Conservation (phyloP, 2,888 invertebrate species). For the Dascillus cervinus region DNA sequence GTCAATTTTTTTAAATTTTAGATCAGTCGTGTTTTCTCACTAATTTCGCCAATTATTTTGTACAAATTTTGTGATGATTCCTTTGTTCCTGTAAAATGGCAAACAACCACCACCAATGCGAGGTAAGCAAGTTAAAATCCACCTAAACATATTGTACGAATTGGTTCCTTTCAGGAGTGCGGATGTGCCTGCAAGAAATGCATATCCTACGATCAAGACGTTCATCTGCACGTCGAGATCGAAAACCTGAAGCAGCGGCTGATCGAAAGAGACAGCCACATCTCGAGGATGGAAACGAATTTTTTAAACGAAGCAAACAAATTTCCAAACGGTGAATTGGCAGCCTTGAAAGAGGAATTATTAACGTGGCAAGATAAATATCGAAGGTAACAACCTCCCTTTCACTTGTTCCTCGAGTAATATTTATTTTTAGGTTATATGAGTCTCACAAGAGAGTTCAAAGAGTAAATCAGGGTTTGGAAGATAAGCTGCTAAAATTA, state of each 20-base stretch:
- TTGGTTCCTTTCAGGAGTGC: constrained; percentile 45
- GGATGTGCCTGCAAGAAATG: constrained; percentile 53
- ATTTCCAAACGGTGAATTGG: constrained; percentile 59
- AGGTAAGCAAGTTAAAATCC: constrained; percentile 9
- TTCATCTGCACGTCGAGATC: constrained; percentile 79
- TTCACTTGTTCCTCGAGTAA: neutral
- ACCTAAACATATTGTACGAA: neutral
- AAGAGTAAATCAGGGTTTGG: constrained; percentile 88
- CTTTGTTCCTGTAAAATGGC: too few species aligned
- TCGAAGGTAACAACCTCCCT: constrained; percentile 53
- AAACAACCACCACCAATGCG: constrained; percentile 2
- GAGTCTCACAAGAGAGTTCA: constrained; percentile 92
- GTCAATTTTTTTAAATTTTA: too few species aligned
- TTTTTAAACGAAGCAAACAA: constrained; percentile 61
- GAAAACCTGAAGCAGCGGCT: constrained; percentile 78
- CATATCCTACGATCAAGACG: constrained; percentile 42
- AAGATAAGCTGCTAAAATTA: constrained; percentile 86
- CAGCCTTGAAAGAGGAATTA: constrained; percentile 74
- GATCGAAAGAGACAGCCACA: constrained; percentile 73
- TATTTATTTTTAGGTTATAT: constrained; percentile 72
- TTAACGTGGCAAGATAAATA: constrained; percentile 89
- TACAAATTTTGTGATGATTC: too few species aligned
- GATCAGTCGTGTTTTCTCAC: too few species aligned
- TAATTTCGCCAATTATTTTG: too few species aligned
- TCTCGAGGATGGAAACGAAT: constrained; percentile 79